Base-by-base conservation (phyloP, 1,140 invertebrate species). In the Myzus persicae region DNA sequence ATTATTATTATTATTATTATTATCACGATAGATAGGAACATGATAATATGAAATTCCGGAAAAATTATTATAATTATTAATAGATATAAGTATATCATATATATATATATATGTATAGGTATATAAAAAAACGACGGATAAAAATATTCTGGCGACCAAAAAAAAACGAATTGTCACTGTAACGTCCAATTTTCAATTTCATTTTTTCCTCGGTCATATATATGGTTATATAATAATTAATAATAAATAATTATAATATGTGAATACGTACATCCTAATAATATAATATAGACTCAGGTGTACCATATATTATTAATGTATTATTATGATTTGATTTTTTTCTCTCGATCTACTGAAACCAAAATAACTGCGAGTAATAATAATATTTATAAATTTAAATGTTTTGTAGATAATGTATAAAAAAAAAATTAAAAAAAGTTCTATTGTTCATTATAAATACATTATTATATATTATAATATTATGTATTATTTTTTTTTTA, bases 391-490 rank as follows among this genome's bases (percentile, higher is more conserved):
- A 90, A 26, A 54, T 90, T 67, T 42, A 59, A 67, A 59, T 67
- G 24, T 59, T 59, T 40, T 67, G 89, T 67, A 67, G 89, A 90
- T 90, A 90, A 67, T 59, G 26, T 67, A 38, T 90, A 90, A 90
- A 59, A 90, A 42, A n/a, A 67, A 67, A 31, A 67, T 5, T 22
- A 24, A n/a, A 67, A 67, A 76, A 67, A 67, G 18, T 40, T 90
- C 51, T 31, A 89, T 38, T 51, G 88, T 90, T 90, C 88, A 59
- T 88, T 48, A 36, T 76, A 76, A 67, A 76, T 76, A 76, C 48
- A 51, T 51, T 51, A 51, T 48, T 59, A 31, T 59, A 31, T 26
- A 54, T n/a, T 76, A 76, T n/a, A 76, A n/a, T 76, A 76, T 76
- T 76, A n/a, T 76, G 59, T 14, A 14, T 67, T 82, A 40, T 59